Evolutionary conservation across 2,113 vertebrate species (phyloP), one percentile per base, ranked within the genome.

Genomic region (Verasper variegatus): DNA sequence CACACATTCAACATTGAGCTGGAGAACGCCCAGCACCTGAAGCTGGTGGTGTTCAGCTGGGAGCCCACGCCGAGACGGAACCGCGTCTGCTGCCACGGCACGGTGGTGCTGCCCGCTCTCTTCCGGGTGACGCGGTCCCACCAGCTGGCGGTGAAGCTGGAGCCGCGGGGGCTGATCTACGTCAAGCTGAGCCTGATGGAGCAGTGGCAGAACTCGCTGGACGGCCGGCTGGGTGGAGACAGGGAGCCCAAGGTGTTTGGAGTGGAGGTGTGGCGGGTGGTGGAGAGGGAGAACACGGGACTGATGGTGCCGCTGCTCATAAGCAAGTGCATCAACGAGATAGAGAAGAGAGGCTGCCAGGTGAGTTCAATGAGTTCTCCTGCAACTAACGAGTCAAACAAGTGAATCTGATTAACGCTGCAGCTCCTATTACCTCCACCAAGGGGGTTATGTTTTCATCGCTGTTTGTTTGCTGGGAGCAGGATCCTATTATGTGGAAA

Each of bases 1-100:
- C 98, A 99, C 91, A 98, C 98, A 0, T 99, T 99, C 88, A 99
- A 99, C 91, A 98, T 99, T 67, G 97, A 99, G 83, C 94, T 99
- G 24, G 98, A 99, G 93, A 99, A 99, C 0, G 98, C 97, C 1
- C 98, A 99, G 93, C 97, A 98, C 86, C 94, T 99, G 87, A 99
- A 99, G 87, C 91, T 99, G 55, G 97, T 99, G 42, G 97, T 99
- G 62, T 99, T 99, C 89, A 97, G 97, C 76, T 99, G 98, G 97
- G 98, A 99, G 54, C 95, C 97, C n/a, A 96, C 95, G 11, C 96
- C 97, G 0, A 93, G 94, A 49, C 82, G 88, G 83, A 97, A 98
- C 74, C 88, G 96, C 0, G 96, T 98, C 56, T 99, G 97, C 86
- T 99, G 98, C 90, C 96, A 99, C 20, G 98, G 98, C 26, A 98